Evolutionary conservation across 1,140 invertebrate species (phyloP), one percentile per base, ranked within the genome.

Genomic region (Pantala flavescens): DNA sequence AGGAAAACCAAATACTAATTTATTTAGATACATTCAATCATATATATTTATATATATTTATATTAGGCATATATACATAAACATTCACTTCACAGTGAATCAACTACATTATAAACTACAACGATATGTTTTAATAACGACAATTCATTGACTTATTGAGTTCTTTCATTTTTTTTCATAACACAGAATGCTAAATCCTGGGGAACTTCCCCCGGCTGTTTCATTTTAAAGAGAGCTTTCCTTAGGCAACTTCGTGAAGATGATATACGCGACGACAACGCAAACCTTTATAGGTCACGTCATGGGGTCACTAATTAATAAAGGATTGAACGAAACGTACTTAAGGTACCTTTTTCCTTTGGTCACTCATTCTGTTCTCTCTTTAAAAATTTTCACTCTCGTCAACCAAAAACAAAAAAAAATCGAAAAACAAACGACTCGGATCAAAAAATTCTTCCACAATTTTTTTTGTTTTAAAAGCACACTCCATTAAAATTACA

Each of bases 81-180:
- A 63, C 49, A 63, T 63, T 63, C 49, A 63, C 49, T 14, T 63
- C n/a, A 16, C 14, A 63, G 49, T 63, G 49, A 63, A 63, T 21
- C 12, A 63, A 63, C 49, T 63, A 63, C 49, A 63, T 63, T 21
- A 63, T 63, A 63, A 63, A 63, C 49, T 63, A 63, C 49, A 63
- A 63, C 49, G 49, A 63, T 63, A 63, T 63, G 49, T 63, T 36
- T n/a, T 19, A 63, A 63, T 63, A 63, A 63, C 49, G 49, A 63
- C 49, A 63, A 63, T 63, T 63, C 49, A 63, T 63, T 63, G 49
- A 63, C 49, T 16, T 63, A 63, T 63, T 63, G 49, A 63, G 49
- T 63, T 63, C 49, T 63, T 63, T 63, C 49, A 63, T 19, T 16
- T 63, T 49, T n/a, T 36, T 63, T 63, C 28, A 9, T 36, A 63